These are phyloP conservation scores for Gymnopithys bicolor DNA, from an alignment of 2,797 vertebrate genomes.

Conservation along the genomic window DNA sequence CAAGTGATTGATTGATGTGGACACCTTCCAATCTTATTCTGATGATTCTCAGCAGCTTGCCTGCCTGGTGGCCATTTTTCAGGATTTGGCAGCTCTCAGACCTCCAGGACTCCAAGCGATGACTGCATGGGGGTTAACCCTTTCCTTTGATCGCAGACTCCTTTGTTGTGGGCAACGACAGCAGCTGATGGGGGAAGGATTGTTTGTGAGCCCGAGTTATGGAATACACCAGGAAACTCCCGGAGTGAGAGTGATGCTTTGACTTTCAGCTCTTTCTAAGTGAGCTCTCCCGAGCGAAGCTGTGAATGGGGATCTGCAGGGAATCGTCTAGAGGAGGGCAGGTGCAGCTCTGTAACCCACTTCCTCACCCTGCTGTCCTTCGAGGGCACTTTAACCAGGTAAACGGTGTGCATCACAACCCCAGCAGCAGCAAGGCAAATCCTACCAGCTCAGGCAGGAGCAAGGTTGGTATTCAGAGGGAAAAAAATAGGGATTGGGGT, in stretches of 20 bases:
- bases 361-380: fast-evolving
- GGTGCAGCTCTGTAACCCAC: neutral
- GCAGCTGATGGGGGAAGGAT: neutral
- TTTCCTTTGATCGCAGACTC: slow-evolving; percentile 67
- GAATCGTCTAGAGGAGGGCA: neutral
- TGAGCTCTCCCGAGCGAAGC: neutral
- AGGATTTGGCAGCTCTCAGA: slow-evolving; percentile 77
- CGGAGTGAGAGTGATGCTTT: neutral
- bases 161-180: slow-evolving; percentile 27
- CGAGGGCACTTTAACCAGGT: neutral
- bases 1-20: slow-evolving; percentile 92
- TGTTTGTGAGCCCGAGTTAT: neutral
- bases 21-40: slow-evolving; percentile 82
- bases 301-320: neutral
- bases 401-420: neutral
- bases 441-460: neutral
- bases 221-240: neutral
- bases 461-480: neutral
- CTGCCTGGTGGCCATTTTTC: slow-evolving; percentile 89
- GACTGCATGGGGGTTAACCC: slow-evolving; percentile 69
- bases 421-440: neutral
- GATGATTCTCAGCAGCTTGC: slow-evolving; percentile 79
- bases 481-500: neutral
- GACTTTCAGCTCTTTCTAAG: neutral
- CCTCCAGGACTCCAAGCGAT: slow-evolving; percentile 70